Conservation (phyloP, 1,140 invertebrate genomes). For the Listronotus bonariensis region DNA sequence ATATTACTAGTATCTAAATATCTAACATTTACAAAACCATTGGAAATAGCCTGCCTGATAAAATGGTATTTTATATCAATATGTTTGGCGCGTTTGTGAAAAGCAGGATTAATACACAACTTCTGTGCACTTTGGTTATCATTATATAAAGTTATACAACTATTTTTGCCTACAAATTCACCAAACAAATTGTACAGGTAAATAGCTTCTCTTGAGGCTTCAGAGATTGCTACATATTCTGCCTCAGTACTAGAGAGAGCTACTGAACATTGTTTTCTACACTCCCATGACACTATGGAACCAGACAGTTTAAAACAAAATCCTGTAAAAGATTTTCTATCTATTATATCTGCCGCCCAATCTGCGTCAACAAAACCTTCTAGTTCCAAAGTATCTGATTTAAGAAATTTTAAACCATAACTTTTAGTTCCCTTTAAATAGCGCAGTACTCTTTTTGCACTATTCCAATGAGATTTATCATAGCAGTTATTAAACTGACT, state of each 20-base stretch:
- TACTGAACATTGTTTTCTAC: conserved; percentile 41
- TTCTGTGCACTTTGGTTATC: conserved; percentile 6
- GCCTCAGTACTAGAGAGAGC: conserved; percentile 50
- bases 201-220: conserved; percentile 43
- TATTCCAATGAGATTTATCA: conserved; percentile 48
- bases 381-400: conserved; percentile 47
- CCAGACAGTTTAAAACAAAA: conserved; percentile 42
- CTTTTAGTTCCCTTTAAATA: not conserved
- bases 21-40: conserved; percentile 36
- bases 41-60: conserved; percentile 39
- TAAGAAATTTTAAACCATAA: not conserved
- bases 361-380: conserved; percentile 55
- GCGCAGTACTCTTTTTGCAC: conserved; percentile 52
- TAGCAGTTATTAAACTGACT: conserved; percentile 53
- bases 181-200: conserved; percentile 40
- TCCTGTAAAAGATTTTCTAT: conserved; percentile 44
- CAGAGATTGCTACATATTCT: conserved; percentile 37
- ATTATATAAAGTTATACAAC: not conserved
- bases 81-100: conserved; percentile 49
- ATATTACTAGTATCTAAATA: conserved; percentile 42
- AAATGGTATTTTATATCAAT: conserved; percentile 52
- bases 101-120: conserved; percentile 47
- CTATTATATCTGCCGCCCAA: conserved; percentile 37
- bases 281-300: conserved; percentile 42
- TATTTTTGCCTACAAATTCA: not conserved